Conservation (phyloP, 2,888 invertebrate species). For the Linnaemya vulpina region DNA sequence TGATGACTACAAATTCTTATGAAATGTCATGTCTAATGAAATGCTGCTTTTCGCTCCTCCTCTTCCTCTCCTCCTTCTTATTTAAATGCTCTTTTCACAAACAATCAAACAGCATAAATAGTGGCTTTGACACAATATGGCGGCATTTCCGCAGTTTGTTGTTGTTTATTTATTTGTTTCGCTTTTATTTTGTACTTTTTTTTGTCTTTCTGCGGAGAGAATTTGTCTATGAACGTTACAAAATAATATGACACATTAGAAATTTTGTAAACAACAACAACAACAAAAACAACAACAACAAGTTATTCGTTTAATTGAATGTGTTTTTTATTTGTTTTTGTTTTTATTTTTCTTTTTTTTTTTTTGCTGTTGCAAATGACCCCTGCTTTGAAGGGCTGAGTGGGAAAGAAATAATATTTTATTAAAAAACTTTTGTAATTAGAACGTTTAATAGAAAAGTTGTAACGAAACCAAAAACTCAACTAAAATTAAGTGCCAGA, state of each 20-base stretch:
- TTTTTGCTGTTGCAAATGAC: conserved; percentile 50
- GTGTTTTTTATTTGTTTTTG: conserved; percentile 1
- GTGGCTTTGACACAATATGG: conserved; percentile 60
- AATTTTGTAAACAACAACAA: conserved; percentile 25
- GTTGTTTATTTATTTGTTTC: neutral
- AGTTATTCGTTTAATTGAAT: conserved; percentile 23
- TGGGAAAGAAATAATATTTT: conserved; percentile 73
- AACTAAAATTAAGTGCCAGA: conserved; percentile 29
- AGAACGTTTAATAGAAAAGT: conserved; percentile 74
- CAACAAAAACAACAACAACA: neutral
- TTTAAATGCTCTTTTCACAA: conserved; percentile 32
- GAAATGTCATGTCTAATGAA: conserved; percentile 60
- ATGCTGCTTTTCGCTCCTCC: neutral
- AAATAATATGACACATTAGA: conserved; percentile 54
- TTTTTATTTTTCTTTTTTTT: neutral
- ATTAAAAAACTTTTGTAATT: conserved; percentile 82
- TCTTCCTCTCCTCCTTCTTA: neutral
- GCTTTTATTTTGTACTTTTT: neutral
- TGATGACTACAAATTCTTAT: conserved; percentile 61
- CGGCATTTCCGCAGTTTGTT: conserved; percentile 46
- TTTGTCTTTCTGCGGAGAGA: conserved; percentile 25
- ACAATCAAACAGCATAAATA: conserved; percentile 47
- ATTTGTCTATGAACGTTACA: conserved; percentile 54
- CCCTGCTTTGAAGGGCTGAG: conserved; percentile 42
- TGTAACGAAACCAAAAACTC: conserved; percentile 55